Conservation (phyloP, 2,888 invertebrate species). For the Epsilonema sp. region DNA sequence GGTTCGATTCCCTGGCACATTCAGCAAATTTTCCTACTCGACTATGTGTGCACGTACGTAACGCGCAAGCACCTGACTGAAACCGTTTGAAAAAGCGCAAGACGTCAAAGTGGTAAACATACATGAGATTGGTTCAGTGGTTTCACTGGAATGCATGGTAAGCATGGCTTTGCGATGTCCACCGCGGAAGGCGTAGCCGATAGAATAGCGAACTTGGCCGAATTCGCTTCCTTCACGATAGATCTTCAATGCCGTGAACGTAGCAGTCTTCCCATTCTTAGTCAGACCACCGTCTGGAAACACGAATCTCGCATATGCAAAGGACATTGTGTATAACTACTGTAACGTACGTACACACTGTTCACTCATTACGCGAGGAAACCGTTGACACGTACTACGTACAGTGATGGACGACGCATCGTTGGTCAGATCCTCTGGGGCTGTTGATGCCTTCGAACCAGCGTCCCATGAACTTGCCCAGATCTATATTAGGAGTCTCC, state of each 20-base stretch:
- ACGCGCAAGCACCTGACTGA: background rate
- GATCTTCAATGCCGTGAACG: slow-evolving; percentile 29
- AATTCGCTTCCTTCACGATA: slow-evolving; percentile 29
- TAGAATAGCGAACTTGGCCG: slow-evolving; percentile 27
- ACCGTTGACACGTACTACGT: too few relatives aligned
- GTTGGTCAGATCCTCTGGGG: slow-evolving; percentile 21
- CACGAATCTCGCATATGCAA: background rate
- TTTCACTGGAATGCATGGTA: slow-evolving; percentile 26
- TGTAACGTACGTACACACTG: too few relatives aligned
- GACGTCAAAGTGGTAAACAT: slow-evolving; percentile 3
- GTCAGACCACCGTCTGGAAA: slow-evolving; percentile 27
- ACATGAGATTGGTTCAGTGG: slow-evolving; percentile 27
- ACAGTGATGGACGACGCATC: slow-evolving; percentile 29
- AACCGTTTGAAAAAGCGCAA: background rate
- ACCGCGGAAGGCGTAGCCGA: slow-evolving; percentile 28
- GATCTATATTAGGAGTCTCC: slow-evolving; percentile 24
- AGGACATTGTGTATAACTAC: background rate
- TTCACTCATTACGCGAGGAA: too few relatives aligned
- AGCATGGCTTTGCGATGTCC: slow-evolving; percentile 29
- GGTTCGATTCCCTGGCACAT: too few relatives aligned
- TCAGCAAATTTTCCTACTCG: too few relatives aligned
- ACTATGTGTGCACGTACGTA: too few relatives aligned
- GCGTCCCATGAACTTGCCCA: slow-evolving; percentile 28
- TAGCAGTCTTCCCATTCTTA: slow-evolving; percentile 28
- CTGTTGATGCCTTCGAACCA: slow-evolving; percentile 28